Conservation (phyloP, 2,797 vertebrate species). For the Silurus lanzhouensis region DNA sequence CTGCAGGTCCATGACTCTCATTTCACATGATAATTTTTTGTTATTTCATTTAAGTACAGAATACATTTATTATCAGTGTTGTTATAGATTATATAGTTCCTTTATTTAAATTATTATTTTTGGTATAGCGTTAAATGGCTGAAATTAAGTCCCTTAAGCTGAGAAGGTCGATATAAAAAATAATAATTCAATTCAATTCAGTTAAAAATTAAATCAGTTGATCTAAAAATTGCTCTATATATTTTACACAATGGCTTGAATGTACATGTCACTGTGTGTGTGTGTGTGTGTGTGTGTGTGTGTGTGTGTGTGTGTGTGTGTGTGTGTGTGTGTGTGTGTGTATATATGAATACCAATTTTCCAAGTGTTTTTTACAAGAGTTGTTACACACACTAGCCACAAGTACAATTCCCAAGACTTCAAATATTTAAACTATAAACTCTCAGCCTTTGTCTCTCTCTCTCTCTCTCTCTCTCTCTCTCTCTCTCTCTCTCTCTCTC, state of each 20-base stretch:
- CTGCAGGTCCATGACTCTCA: not conserved
- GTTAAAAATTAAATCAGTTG: too few relatives aligned
- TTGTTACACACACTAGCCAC: slow-evolving; percentile 5
- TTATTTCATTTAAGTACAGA: not conserved
- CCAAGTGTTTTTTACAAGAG: slow-evolving; percentile 32
- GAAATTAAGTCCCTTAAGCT: too few relatives aligned
- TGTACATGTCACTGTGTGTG: too few relatives aligned
- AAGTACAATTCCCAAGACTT: slow-evolving; percentile 20
- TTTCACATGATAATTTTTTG: not conserved
- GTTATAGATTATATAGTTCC: not conserved
- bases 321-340: slow-evolving; percentile 31
- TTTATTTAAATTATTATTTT: not conserved
- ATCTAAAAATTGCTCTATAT: too few relatives aligned
- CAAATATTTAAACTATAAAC: slow-evolving; percentile 50
- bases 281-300: not conserved
- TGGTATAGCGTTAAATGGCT: not conserved
- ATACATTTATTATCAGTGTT: too few relatives aligned
- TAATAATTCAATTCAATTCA: too few relatives aligned
- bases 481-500: not conserved
- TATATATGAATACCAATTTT: slow-evolving; percentile 40
- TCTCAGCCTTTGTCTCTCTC: not conserved
- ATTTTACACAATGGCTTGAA: too few relatives aligned
- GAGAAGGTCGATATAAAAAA: too few relatives aligned
- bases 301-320: not conserved
- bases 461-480: not conserved